phyloP scores from a whole-genome alignment of 2,797 vertebrate genomes.

The Otolemur crassicaudatus region DNA sequence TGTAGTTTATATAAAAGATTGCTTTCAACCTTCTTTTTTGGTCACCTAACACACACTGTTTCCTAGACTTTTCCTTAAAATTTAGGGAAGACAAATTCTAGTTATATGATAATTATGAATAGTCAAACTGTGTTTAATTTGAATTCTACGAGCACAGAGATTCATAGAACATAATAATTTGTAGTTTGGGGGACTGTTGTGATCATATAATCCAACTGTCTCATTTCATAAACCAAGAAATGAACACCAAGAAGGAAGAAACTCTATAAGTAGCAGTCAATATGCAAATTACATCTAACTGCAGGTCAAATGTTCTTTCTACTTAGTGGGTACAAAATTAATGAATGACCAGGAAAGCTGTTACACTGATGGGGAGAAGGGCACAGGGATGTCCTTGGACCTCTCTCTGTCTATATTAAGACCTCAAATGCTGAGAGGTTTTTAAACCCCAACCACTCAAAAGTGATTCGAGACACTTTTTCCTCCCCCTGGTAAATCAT shows the following conservation, averaged over 20 bases:
- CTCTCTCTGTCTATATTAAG: neutral
- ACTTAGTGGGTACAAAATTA: neutral
- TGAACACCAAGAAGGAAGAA: neutral
- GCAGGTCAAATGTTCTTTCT: neutral
- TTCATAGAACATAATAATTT: neutral
- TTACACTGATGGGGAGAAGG: neutral
- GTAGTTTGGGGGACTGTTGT: neutral
- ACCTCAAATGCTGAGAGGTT: neutral
- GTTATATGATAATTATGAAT: neutral
- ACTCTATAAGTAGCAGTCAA: neutral
- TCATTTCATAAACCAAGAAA: neutral
- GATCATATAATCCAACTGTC: neutral
- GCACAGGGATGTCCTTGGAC: neutral
- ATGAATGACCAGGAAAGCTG: neutral
- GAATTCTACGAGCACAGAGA: neutral
- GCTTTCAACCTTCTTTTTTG: neutral
- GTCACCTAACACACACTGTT: neutral
- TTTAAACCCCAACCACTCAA: neutral
- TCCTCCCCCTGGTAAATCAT: neutral
- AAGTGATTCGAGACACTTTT: neutral
- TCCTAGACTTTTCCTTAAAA: neutral
- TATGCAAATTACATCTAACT: neutral
- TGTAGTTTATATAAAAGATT: neutral
- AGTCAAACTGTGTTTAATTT: neutral
- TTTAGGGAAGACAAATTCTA: neutral